Evolutionary conservation across 2,113 vertebrate genomes (phyloP).

Genomic region (Tragulus kanchil): DNA sequence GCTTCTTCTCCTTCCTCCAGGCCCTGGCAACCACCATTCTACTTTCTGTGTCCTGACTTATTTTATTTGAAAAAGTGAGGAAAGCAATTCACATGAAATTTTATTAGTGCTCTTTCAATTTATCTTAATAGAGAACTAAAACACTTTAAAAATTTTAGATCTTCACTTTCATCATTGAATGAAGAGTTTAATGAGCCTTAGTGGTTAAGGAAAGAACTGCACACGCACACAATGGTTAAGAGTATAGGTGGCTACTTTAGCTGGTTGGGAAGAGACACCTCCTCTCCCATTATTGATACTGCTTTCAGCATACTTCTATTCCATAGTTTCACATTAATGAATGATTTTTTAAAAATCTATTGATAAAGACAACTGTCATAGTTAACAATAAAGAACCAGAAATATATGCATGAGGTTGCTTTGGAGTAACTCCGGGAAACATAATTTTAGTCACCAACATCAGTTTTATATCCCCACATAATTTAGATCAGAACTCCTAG

Average conservation of each 20-base stretch:
- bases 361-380: not conserved
- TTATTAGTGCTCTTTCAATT: not conserved
- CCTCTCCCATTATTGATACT: not conserved
- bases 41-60: not conserved
- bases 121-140: constrained; percentile 32
- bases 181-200: not conserved
- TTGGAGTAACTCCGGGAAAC: not conserved
- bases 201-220: not conserved
- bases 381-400: not conserved
- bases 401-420: not conserved
- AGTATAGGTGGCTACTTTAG: not conserved
- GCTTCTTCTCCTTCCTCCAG: not conserved
- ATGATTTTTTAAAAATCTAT: not conserved
- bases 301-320: not conserved
- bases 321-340: not conserved
- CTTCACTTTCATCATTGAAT: not conserved
- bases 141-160: not conserved
- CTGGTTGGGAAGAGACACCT: not conserved
- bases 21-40: not conserved
- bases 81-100: not conserved
- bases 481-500: not conserved
- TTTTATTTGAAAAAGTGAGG: not conserved
- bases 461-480: not conserved
- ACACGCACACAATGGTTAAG: not conserved
- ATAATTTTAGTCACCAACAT: not conserved